Evolutionary conservation across 2,797 vertebrate species (phyloP), one percentile per base, ranked within the genome.

Genomic region (Phaenicophaeus curvirostris): DNA sequence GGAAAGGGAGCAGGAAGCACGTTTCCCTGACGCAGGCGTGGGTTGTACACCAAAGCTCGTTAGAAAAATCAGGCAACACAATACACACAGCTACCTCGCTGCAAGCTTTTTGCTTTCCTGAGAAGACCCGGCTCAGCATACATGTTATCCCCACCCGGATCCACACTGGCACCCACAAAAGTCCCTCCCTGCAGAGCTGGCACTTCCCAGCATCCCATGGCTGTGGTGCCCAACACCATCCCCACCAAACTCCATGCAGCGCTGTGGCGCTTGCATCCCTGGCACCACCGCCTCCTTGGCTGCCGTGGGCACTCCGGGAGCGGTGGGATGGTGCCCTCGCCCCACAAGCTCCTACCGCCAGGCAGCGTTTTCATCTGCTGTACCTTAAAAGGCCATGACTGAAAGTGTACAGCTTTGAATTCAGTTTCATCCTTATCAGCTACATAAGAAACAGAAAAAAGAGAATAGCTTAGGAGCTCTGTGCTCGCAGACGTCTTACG

Each of bases 261-360:
- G 1, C 59, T 25, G 5, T 3, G 4, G 30, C 8, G 4, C 11
- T 28, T 3, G 19, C 8, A 0, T 19, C 44, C 3, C 0, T 2
- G 3, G 33, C 55, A 15, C 51, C 8, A 1, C 30, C 1, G 1
- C 39, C 33, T 41, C 54, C 77, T 11, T 1, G 16, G 68, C 41
- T 5, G 17, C 69, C 2, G 0, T 1, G n/a, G 39, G 61, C 54
- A 28, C 69, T 65, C 8, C 2, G 37, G 35, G n/a, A 8, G 35
- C 67, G 80, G 11, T 16, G 15, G 66, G 24, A 19, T 3, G 2
- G 39, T 12, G 3, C 55, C 68, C 18, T 37, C 2, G 1, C 53
- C 53, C 4, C 2, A 30, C 25, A 30, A 72, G 51, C 5, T 2
- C n/a, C 61, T 75, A 81, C 65, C 24, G 27, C 51, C 37, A 9